Conservation (phyloP, 2,888 invertebrate species). For the Chaetoderma sp. region DNA sequence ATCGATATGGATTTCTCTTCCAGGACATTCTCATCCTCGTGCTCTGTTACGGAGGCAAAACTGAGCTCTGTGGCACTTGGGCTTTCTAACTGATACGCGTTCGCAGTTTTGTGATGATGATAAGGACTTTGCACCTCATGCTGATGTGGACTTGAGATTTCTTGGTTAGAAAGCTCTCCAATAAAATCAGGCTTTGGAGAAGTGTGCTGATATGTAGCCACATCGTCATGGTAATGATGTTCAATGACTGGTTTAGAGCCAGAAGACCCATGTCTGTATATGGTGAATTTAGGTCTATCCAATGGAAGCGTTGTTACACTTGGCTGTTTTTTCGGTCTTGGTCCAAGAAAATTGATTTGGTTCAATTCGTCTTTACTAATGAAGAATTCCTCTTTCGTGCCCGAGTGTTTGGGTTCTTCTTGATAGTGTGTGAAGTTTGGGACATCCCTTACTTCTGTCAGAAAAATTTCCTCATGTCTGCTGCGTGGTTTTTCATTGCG, state of each 20-base stretch:
- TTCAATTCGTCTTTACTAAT: constrained; percentile 52
- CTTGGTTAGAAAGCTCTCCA: no score
- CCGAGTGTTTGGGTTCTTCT: not conserved
- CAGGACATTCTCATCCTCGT: constrained; percentile 49
- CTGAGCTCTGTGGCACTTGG: constrained; percentile 40
- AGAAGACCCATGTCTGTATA: no score
- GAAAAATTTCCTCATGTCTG: not conserved
- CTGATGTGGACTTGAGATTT: not conserved
- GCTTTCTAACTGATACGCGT: not conserved
- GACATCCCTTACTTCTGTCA: no score
- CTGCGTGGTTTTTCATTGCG: no score
- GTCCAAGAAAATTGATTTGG: constrained; percentile 17
- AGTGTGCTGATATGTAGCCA: not conserved
- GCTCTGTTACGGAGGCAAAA: constrained; percentile 48
- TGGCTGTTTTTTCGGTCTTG: not conserved
- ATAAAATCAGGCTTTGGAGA: not conserved
- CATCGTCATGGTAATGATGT: no score
- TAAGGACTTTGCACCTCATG: not conserved
- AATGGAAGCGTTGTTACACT: not conserved
- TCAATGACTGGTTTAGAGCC: not conserved
- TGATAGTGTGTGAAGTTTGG: no score
- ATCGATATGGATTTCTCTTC: constrained; percentile 57
- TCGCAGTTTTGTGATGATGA: not conserved
- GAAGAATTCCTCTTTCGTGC: constrained; percentile 54
- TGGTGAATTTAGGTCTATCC: not conserved